Evolutionary conservation across 92 coral and sea anemone genomes (phyloP).

Genomic region (Epizoanthus stellaris): DNA sequence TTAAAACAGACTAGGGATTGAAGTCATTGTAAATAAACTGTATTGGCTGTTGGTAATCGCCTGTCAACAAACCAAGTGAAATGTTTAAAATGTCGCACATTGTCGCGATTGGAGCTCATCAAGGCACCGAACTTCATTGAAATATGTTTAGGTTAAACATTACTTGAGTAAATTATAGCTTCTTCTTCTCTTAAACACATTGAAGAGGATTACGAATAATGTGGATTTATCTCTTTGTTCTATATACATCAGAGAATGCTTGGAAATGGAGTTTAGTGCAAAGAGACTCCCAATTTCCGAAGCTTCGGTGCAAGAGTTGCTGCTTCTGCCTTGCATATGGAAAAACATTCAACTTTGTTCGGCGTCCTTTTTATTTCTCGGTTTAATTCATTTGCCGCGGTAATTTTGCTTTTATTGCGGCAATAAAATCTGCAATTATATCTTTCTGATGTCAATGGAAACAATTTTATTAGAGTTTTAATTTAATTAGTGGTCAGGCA

Average conservation of each 20-base stretch:
- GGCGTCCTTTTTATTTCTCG: slow-evolving; percentile 81
- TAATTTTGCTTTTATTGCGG: slow-evolving; percentile 96
- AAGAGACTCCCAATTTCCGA: slow-evolving; percentile 75
- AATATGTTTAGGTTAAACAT: slow-evolving; percentile 79
- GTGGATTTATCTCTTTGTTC: slow-evolving; percentile 63
- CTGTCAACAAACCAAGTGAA: slow-evolving; percentile 57
- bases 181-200: slow-evolving; percentile 48
- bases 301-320: slow-evolving; percentile 51
- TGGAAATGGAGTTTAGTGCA: slow-evolving; percentile 50
- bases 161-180: slow-evolving; percentile 65
- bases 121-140: slow-evolving; percentile 52
- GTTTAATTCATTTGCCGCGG: slow-evolving; percentile 81
- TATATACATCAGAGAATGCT: slow-evolving; percentile 20
- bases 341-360: slow-evolving; percentile 81
- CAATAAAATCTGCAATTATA: slow-evolving; percentile 96
- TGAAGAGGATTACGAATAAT: slow-evolving; percentile 81
- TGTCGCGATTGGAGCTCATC: slow-evolving; percentile 49
- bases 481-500: slow-evolving; percentile 93
- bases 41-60: slow-evolving; percentile 24
- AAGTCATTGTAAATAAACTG: slow-evolving; percentile 20
- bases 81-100: slow-evolving; percentile 58
- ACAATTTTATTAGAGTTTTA: slow-evolving; percentile 99
- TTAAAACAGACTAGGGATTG: slow-evolving; percentile 11
- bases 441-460: slow-evolving; percentile 97
- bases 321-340: slow-evolving; percentile 80